These are phyloP conservation scores for Clarias macrocephalus DNA, from an alignment of 2,113 vertebrate species.

Conservation along the genomic window DNA sequence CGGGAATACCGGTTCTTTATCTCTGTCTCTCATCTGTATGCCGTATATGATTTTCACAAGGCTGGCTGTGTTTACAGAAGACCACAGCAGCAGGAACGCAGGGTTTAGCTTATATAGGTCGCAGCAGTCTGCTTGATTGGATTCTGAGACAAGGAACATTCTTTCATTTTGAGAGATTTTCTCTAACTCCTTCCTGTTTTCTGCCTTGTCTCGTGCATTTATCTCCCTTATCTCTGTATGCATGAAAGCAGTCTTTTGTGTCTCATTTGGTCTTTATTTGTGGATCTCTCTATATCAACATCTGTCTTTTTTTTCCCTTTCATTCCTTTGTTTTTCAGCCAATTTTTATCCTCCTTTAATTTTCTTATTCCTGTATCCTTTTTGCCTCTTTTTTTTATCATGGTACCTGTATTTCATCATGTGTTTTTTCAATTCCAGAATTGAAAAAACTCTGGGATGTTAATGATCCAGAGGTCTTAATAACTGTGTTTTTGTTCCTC, in stretches of 20 bases:
- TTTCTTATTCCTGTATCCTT: background rate
- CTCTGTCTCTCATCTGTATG: conserved; percentile 34
- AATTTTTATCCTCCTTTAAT: background rate
- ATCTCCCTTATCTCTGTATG: conserved; percentile 6
- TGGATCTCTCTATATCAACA: background rate
- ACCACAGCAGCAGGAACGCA: background rate
- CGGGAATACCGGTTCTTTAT: conserved; percentile 46
- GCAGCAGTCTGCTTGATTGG: conserved; percentile 25
- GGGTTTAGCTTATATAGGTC: conserved; percentile 43
- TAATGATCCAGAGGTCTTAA: conserved; percentile 11
- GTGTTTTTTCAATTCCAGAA: conserved; percentile 8
- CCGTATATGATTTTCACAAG: conserved; percentile 45
- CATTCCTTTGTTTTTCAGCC: background rate
- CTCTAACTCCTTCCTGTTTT: background rate
- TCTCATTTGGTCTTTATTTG: conserved; percentile 16
- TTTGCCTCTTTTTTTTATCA: background rate
- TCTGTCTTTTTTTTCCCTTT: background rate
- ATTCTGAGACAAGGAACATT: conserved; percentile 30
- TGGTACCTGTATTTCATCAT: conserved; percentile 2
- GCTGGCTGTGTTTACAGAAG: conserved; percentile 37
- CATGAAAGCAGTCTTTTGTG: conserved; percentile 12
- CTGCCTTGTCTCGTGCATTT: conserved; percentile 2
- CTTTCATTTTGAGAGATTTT: conserved; percentile 27
- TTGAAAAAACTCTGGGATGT: background rate
- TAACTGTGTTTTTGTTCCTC: conserved; percentile 15